A percentile compares a stretch with the other conserved stretches of the same genome.
Evolutionary conservation across 2,797 vertebrate genomes (phyloP).

Genomic region (Mus minutoides): DNA sequence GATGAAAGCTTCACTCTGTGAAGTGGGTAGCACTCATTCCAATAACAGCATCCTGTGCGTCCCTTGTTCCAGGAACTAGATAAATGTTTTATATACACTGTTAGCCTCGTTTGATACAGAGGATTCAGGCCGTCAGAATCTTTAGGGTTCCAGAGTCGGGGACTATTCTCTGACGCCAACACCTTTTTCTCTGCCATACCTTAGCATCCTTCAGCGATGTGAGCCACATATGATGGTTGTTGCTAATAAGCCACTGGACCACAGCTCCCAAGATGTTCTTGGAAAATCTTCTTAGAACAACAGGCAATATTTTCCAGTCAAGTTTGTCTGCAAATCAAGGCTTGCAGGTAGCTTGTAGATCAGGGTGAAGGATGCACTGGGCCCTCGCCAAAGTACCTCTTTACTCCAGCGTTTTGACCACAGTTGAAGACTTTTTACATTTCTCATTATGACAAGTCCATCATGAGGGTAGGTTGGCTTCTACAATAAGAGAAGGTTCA

Average conservation of each 20-base stretch:
- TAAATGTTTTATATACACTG: conserved; percentile 40
- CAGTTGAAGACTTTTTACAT: conserved; percentile 58
- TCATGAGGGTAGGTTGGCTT: conserved; percentile 71
- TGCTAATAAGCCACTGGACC: not conserved
- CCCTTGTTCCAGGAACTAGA: conserved; percentile 55
- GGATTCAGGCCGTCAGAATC: not conserved
- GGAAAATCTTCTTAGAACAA: conserved; percentile 6
- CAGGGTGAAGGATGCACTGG: not conserved
- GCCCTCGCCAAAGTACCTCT: not conserved
- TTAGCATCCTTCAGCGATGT: not conserved
- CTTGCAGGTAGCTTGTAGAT: conserved; percentile 1
- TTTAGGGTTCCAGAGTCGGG: not conserved
- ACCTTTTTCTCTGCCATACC: not conserved
- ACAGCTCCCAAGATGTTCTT: conserved; percentile 24
- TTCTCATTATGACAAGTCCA: not conserved
- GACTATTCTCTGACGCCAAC: not conserved
- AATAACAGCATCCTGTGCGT: conserved; percentile 20
- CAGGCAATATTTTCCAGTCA: not conserved
- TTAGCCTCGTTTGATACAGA: conserved; percentile 29
- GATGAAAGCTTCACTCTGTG: not conserved
- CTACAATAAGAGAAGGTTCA: conserved; percentile 80
- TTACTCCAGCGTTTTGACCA: conserved; percentile 39
- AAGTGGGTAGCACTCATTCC: not conserved
- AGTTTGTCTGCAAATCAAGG: conserved; percentile 8
- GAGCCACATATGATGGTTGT: not conserved